Evolutionary conservation across 2,797 vertebrate genomes (phyloP), one percentile per base, ranked within the genome.

Genomic region (Petrocephalus schoutedeni): DNA sequence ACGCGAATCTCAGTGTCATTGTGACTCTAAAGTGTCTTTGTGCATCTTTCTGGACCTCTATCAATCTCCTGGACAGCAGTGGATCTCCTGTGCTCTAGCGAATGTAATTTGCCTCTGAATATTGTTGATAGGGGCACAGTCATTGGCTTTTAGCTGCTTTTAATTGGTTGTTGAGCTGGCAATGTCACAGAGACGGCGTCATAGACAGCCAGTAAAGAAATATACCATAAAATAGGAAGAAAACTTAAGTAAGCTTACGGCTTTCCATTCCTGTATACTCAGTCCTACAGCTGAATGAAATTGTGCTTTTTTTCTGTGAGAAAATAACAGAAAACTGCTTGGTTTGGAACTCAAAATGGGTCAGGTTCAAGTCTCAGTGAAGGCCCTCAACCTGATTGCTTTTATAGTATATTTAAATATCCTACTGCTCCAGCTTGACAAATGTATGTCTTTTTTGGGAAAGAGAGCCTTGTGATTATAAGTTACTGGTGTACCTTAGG

Each of bases 331-430:
- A 77, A 77, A 45, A 77, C 71, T 36, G 71, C 32, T 82, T 82
- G 6, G 77, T n/a, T 49, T 82, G 19, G 36, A 51, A 82, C 19
- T 51, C 45, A 51, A 82, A 45, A 82, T 51, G 45, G 77, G 77
- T 82, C 77, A 82, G 77, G 77, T 82, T 82, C 19, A 82, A 45
- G 77, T 49, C 77, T 51, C 19, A 3, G n/a, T 19, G 19, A 82
- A 19, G 7, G 77, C 19, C 77, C 45, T 45, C 45, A 82, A 21
- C 41, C 41, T 82, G 77, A 51, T 10, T 82, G 45, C 77, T 82
- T 82, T 51, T 49, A 51, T 82, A 82, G 41, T 51, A 88, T 74
- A 88, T 86, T 54, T 19, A 36, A 85, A 86, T 83, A 88, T 82
- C 28, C 56, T 3, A 54, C 87, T 90, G 0, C 1, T 74, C 21